A percentile compares a stretch with the other conserved stretches of the same genome.
Conservation (phyloP, 1,140 invertebrate genomes). For the Trachymyrmex cornetzi region DNA sequence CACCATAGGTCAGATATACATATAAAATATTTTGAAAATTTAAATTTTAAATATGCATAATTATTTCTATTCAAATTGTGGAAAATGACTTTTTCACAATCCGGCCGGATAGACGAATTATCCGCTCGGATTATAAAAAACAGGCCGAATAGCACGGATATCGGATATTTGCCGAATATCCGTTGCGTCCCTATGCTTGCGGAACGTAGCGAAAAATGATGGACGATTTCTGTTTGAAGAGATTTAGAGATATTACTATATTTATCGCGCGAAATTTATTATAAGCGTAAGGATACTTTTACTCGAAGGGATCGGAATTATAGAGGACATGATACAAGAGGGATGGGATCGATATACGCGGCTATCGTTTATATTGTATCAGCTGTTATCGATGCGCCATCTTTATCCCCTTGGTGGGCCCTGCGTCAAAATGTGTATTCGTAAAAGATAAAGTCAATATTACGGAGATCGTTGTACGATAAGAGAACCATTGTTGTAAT, state of each 20-base stretch:
- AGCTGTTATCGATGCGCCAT: slow-evolving; percentile 9
- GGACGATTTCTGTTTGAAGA: neutral
- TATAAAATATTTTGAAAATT: no score
- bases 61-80: no score
- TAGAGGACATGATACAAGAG: neutral
- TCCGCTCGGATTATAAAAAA: no score
- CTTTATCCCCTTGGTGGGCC: neutral
- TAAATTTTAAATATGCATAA: no score
- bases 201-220: neutral
- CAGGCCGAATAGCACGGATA: no score
- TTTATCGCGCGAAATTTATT: slow-evolving; percentile 28
- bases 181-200: neutral
- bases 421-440: neutral
- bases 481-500: neutral
- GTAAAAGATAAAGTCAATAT: neutral
- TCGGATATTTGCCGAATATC: no score
- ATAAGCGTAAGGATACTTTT: neutral
- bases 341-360: neutral
- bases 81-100: no score
- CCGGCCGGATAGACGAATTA: no score
- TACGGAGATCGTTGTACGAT: neutral
- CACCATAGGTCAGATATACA: no score
- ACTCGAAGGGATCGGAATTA: neutral
- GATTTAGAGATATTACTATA: slow-evolving; percentile 22
- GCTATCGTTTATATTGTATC: neutral